Evolutionary conservation across 2,888 invertebrate genomes (phyloP).

Genomic region (Bedellia somnulentella): DNA sequence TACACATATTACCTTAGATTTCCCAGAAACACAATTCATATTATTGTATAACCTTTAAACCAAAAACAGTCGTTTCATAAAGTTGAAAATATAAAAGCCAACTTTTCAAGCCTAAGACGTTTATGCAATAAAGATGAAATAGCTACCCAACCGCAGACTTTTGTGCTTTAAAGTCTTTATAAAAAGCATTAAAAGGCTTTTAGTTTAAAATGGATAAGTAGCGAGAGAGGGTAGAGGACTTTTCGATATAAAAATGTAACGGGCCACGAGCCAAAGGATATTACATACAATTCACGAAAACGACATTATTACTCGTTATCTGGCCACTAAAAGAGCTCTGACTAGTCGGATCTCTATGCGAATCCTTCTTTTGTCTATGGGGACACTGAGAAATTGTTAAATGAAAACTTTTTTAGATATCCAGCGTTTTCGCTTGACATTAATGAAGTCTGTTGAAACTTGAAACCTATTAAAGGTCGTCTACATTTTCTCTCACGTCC

Average conservation of each 20-base stretch:
- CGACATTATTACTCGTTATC: constrained; percentile 11
- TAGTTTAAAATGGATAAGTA: constrained; percentile 6
- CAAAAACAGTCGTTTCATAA: no score
- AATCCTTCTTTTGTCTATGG: constrained; percentile 8
- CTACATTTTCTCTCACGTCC: no score
- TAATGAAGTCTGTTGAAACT: no score
- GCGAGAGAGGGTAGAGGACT: constrained; percentile 6
- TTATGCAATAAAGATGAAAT: constrained; percentile 3
- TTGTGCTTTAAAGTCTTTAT: constrained; percentile 4
- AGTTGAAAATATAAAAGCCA: no score
- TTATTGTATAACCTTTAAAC: no score
- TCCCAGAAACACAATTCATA: no score
- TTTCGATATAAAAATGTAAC: constrained; percentile 8
- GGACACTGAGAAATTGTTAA: no score
- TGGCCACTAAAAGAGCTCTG: constrained; percentile 7
- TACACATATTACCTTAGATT: no score
- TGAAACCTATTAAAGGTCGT: no score
- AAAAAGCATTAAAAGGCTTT: constrained; percentile 7
- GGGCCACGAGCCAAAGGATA: constrained; percentile 8
- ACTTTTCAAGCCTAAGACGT: not conserved
- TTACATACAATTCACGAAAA: constrained; percentile 12
- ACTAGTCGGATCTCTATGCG: constrained; percentile 6
- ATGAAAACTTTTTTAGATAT: no score
- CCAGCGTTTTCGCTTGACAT: no score
- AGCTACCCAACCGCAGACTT: constrained; percentile 1